phyloP scores from a whole-genome alignment of 2,113 vertebrate genomes.

The Pollachius pollachius region DNA sequence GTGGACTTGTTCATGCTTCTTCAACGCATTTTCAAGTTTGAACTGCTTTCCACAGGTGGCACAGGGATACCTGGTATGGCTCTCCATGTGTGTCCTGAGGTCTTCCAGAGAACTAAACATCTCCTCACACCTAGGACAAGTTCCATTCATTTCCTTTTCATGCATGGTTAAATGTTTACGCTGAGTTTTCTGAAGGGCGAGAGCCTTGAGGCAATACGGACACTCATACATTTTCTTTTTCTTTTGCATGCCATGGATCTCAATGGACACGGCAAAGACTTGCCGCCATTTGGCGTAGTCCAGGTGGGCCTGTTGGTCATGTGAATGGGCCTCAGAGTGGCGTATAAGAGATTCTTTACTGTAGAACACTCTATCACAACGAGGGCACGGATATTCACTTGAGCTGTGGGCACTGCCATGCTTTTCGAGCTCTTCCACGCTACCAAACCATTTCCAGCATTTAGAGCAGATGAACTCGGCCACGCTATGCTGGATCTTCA shows the following conservation, averaged over 20 bases:
- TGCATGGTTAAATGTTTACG: constrained; percentile 58
- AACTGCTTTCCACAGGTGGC: constrained; percentile 57
- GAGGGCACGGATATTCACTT: constrained; percentile 39
- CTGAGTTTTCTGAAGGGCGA: constrained; percentile 51
- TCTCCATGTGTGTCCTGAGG: constrained; percentile 51
- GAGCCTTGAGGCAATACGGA: constrained; percentile 51
- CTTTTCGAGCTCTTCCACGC: constrained; percentile 49
- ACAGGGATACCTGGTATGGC: constrained; percentile 50
- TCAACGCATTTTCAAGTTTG: constrained; percentile 57
- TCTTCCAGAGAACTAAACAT: constrained; percentile 46
- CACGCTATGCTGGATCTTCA: constrained; percentile 49
- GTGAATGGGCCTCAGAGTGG: constrained; percentile 45
- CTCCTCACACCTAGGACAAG: constrained; percentile 52
- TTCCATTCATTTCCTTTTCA: constrained; percentile 52
- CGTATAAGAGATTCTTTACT: constrained; percentile 29
- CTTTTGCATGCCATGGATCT: constrained; percentile 43
- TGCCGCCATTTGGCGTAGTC: background rate
- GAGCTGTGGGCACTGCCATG: constrained; percentile 49
- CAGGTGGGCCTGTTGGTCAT: constrained; percentile 23
- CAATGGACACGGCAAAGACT: constrained; percentile 34
- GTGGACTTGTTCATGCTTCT: constrained; percentile 59
- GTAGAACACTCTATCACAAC: constrained; percentile 56
- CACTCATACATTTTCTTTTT: constrained; percentile 41
- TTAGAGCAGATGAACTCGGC: constrained; percentile 50
- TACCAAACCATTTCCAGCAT: constrained; percentile 44